Evolutionary conservation across 2,113 vertebrate genomes (phyloP).

Genomic region (Poeciliopsis occidentalis): DNA sequence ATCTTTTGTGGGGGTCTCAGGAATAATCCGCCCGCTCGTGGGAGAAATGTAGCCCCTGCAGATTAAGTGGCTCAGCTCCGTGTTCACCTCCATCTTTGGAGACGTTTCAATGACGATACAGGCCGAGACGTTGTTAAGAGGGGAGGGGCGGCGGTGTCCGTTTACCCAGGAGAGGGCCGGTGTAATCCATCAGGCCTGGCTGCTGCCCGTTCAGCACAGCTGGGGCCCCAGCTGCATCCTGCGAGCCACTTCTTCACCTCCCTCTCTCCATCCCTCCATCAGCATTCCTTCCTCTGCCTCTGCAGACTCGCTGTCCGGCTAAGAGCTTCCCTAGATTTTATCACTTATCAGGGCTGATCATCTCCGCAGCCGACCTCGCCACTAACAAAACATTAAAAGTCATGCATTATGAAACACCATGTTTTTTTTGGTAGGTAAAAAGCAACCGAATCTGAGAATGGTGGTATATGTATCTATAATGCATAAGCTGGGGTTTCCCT

Average conservation of each 20-base stretch:
- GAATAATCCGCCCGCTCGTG: conserved; percentile 61
- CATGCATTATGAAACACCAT: conserved; percentile 25
- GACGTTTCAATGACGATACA: conserved; percentile 79
- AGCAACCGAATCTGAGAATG: too few species aligned
- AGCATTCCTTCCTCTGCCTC: conserved; percentile 30
- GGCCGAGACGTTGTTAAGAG: conserved; percentile 73
- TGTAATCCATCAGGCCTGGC: conserved; percentile 79
- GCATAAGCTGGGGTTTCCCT: not conserved
- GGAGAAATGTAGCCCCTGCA: conserved; percentile 63
- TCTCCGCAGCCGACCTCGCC: conserved; percentile 24
- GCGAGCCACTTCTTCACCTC: conserved; percentile 55
- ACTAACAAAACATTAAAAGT: conserved; percentile 19
- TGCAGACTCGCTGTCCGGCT: conserved; percentile 2
- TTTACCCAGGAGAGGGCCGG: conserved; percentile 77
- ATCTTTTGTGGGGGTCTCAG: conserved; percentile 63
- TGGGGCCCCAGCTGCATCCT: conserved; percentile 56
- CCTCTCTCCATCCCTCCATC: conserved; percentile 13
- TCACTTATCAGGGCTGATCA: conserved; percentile 39
- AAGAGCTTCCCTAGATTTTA: conserved; percentile 39
- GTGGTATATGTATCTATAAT: not conserved
- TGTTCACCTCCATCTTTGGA: conserved; percentile 77
- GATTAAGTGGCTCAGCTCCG: conserved; percentile 78
- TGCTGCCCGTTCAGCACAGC: conserved; percentile 70
- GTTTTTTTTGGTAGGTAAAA: not conserved
- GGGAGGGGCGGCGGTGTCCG: conserved; percentile 71